Evolutionary conservation across 2,888 invertebrate species (phyloP), one percentile per base, ranked within the genome.

Genomic region (Eilema sororculum): DNA sequence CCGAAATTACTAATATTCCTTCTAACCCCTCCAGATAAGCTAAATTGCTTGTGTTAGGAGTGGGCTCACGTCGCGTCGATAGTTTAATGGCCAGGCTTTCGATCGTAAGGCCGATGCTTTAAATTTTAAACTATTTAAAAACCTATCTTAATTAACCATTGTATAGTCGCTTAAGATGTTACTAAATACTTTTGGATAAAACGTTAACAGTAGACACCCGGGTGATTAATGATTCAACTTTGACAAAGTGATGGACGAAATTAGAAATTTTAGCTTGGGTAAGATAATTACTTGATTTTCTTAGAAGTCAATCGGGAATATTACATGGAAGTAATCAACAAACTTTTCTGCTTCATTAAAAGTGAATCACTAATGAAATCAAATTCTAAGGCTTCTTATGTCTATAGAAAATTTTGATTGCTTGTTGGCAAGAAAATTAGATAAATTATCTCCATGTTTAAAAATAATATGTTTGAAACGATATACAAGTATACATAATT

Each of bases 191-290:
- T 65, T 69, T 71, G 77, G 68, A 69, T 73, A 65, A 81, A 77
- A 65, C 73, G 61, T 66, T 69, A 75, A 67, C 71, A 69, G 65
- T 63, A 79, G 62, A 69, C 70, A 69, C 63, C 67, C 25, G 28
- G 41, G 57, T 75, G 81, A 80, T 77, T 75, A 75, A 81, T 75
- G 82, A 69, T 62, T 66, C 20, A 75, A 81, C 72, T 81, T 81
- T 75, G 72, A 81, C 72, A 72, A 75, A 77, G 58, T 73, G 73
- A 77, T 73, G 71, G 64, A 67, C 67, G 13, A 72, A 69, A 72
- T 79, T 71, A 67, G 59, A 74, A 63, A 77, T 65, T 69, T 74
- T 70, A 65, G 67, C 62, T 63, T 70, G 24, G 9, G 24, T 37
- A 30, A 56, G 57, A 71, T 79, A 69, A 81, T 76, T 69, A 74